These are phyloP conservation scores for Copidosoma floridanum DNA, from an alignment of 1,140 invertebrate species.

Conservation along the genomic window DNA sequence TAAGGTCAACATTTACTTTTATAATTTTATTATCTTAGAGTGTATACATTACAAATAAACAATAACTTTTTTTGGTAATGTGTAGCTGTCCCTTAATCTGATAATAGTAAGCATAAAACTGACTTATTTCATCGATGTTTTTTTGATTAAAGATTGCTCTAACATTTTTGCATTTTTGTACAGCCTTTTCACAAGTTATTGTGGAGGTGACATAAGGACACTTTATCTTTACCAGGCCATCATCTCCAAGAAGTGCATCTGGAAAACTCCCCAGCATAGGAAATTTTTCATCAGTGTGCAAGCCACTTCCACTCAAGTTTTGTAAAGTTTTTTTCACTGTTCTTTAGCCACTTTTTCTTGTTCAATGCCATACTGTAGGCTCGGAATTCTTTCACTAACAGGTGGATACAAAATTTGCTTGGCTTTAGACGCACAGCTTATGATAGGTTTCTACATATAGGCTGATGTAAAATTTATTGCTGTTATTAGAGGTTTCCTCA, in stretches of 20 bases:
- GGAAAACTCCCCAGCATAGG: conserved; percentile 47
- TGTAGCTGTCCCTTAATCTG: conserved; percentile 42
- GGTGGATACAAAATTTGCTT: conserved; percentile 38
- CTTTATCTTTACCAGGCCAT: conserved; percentile 44
- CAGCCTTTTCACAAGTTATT: conserved; percentile 15
- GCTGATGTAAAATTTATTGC: conserved; percentile 46
- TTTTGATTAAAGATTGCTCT: conserved; percentile 12
- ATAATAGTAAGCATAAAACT: conserved; percentile 34
- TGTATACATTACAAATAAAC: conserved; percentile 33
- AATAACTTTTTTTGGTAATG: conserved; percentile 29
- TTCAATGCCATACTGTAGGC: conserved; percentile 37
- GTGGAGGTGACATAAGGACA: conserved; percentile 35
- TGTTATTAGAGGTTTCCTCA: conserved; percentile 39
- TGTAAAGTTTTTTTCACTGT: conserved; percentile 29
- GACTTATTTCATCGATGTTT: conserved; percentile 29
- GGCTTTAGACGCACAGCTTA: conserved; percentile 35
- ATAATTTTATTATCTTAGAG: conserved; percentile 24
- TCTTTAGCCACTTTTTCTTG: conserved; percentile 39
- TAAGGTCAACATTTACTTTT: conserved; percentile 17
- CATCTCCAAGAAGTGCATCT: conserved; percentile 46
- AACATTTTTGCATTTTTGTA: conserved; percentile 3
- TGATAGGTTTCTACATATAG: conserved; percentile 33
- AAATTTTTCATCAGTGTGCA: conserved; percentile 45
- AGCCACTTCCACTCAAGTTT: conserved; percentile 41
- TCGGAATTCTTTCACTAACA: conserved; percentile 20